phyloP scores from a whole-genome alignment of 64 coral and sea anemone genomes.

The Montipora sp. region DNA sequence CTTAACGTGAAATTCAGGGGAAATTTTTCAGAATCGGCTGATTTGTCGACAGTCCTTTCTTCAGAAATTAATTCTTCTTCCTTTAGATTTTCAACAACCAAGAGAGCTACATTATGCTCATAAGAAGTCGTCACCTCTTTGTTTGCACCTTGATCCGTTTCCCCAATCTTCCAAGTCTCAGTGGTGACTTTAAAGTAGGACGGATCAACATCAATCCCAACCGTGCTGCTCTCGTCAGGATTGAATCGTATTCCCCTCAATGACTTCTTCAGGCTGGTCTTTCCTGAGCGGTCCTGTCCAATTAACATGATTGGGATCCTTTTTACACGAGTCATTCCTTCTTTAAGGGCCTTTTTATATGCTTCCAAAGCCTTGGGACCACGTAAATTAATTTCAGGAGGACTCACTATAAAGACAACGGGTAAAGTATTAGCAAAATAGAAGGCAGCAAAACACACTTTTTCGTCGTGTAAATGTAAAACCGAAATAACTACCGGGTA shows the following conservation, averaged over 20 bases:
- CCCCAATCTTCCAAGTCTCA: background rate
- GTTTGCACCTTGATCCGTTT: background rate
- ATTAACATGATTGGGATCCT: slow-evolving; percentile 5
- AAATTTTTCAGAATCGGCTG: background rate
- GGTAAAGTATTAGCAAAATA: background rate
- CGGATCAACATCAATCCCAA: no score
- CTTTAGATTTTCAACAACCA: background rate
- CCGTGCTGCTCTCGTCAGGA: no score
- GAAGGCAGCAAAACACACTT: no score
- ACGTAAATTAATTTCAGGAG: slow-evolving; percentile 36
- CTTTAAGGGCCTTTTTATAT: slow-evolving; percentile 28
- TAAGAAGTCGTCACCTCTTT: background rate
- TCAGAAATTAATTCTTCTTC: background rate
- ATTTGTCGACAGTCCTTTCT: no score
- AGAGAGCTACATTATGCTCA: slow-evolving; percentile 18
- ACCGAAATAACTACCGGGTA: no score
- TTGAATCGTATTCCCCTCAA: background rate
- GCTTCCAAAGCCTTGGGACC: slow-evolving; percentile 19
- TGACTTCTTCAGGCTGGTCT: no score
- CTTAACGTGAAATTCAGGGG: background rate
- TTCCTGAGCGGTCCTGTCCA: no score
- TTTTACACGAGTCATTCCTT: background rate
- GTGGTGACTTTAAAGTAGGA: no score
- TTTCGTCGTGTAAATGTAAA: no score
- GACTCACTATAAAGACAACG: background rate